Conservation (phyloP, 2,113 vertebrate species). For the Oncorhynchus gorbuscha region DNA sequence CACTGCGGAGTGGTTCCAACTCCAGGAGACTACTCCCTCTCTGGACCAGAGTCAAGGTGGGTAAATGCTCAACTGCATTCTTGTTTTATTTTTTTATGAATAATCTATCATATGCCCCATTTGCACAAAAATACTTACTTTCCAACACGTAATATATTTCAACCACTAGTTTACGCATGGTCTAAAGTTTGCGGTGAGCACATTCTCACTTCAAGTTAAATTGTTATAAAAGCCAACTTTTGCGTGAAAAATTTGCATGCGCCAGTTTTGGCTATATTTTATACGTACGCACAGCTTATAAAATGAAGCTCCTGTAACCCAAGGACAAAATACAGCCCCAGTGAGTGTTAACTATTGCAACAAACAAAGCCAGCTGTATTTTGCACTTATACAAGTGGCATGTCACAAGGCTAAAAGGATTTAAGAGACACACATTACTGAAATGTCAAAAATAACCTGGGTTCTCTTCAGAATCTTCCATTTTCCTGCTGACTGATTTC, state of each 20-base stretch:
- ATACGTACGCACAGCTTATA: too few relatives aligned
- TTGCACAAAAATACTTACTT: too few relatives aligned
- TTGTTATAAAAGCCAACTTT: too few relatives aligned
- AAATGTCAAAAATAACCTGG: not conserved
- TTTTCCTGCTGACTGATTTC: not conserved
- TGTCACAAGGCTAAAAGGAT: not conserved
- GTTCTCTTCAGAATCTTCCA: not conserved
- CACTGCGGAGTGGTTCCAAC: slow-evolving; percentile 22
- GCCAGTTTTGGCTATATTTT: too few relatives aligned
- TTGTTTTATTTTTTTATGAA: not conserved
- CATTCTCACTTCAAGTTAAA: too few relatives aligned
- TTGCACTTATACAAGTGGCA: slow-evolving; percentile 32
- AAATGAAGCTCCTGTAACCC: slow-evolving; percentile 15
- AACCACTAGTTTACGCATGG: too few relatives aligned
- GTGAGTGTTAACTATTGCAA: slow-evolving; percentile 25
- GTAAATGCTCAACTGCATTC: slow-evolving; percentile 40
- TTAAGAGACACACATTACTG: not conserved
- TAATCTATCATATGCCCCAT: too few relatives aligned
- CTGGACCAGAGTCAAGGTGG: slow-evolving; percentile 49
- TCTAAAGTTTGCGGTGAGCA: too few relatives aligned
- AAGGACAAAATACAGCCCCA: slow-evolving; percentile 61
- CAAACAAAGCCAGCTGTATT: slow-evolving; percentile 13
- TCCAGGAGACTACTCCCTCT: slow-evolving; percentile 21
- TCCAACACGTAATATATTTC: too few relatives aligned
- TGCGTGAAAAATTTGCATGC: too few relatives aligned